Base-by-base conservation (phyloP, 2,113 vertebrate genomes). In the Trinectes maculatus region DNA sequence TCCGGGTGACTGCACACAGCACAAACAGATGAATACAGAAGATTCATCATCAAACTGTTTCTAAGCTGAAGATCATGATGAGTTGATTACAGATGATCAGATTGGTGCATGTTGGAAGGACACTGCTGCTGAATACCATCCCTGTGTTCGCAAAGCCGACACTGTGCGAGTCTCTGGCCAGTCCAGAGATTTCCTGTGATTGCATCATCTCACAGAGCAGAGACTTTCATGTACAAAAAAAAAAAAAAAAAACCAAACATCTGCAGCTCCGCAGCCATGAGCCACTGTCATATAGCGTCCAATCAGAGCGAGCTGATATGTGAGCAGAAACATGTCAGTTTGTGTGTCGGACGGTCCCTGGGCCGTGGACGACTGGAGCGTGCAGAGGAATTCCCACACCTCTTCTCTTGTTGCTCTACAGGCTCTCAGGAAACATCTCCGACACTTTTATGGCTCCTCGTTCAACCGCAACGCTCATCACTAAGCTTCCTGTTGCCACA, bases 371-470 rank as follows among this genome's bases (percentile, higher is more conserved):
- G 89, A 94, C 93, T 92, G 94, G 91, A 95, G 90, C 84, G n/a
- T n/a, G 88, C 90, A 73, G 87, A 94, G 89, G 92, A 74, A 96
- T 95, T 94, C 92, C 93, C 93, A 92, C 92, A 93, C 91, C 90
- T 91, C 92, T 88, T 94, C 92, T 92, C 92, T 58, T 78, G 9
- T 89, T 91, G 88, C 89, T 92, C 87, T 88, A 87, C 73, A 18
- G 49, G 39, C 54, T 42, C 0, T 33, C 87, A 86, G 85, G 88
- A 89, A 86, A 65, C 82, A 56, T 64, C 61, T 42, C 49, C 26
- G 59, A 66, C 51, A 12, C 71, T 47, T 88, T 89, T 79, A 85
- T 33, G 51, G 80, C 80, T 34, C 70, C 47, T 68, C 63, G n/a
- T 59, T 55, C 74, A 31, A 76, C 82, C 82, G 0, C 26, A 55